Conservation (phyloP, 1,140 invertebrate genomes). For the Caenorhabditis latens region DNA sequence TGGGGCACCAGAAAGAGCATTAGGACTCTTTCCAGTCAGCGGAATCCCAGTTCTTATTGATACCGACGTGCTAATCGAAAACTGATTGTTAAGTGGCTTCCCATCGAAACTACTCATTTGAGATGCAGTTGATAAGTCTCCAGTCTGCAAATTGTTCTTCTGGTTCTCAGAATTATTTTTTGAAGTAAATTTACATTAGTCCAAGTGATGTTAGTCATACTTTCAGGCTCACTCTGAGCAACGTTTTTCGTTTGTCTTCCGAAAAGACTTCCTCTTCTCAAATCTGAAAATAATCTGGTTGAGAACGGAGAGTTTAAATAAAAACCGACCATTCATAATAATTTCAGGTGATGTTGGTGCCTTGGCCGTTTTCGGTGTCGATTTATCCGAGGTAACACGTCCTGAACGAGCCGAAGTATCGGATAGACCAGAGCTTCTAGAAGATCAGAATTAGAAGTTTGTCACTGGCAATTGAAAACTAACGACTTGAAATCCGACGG, state of each 20-base stretch:
- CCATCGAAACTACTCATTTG: neutral
- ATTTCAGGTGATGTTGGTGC: slow-evolving; percentile 14
- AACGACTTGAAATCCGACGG: slow-evolving; percentile 58
- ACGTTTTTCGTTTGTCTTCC: neutral
- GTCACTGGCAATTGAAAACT: neutral
- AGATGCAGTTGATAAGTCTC: neutral
- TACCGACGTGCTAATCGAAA: neutral
- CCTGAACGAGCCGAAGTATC: slow-evolving; percentile 25
- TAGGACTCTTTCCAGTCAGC: neutral
- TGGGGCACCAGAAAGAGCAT: neutral
- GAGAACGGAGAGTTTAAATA: too few relatives aligned
- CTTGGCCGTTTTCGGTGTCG: neutral
- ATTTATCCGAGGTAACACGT: slow-evolving; percentile 10
- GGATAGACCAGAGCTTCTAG: neutral
- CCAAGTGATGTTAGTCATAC: slow-evolving; percentile 3
- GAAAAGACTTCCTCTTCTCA: slow-evolving; percentile 26
- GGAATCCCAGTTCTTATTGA: slow-evolving; percentile 19
- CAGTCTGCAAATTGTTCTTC: neutral
- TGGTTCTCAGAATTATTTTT: too few relatives aligned
- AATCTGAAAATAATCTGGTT: neutral
- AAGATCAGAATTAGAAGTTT: too few relatives aligned
- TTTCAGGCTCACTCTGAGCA: neutral
- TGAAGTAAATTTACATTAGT: neutral
- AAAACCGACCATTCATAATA: slow-evolving; percentile 12
- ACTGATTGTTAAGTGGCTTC: neutral